phyloP scores from a whole-genome alignment of 1,140 invertebrate species.

The Ooceraea biroi region DNA sequence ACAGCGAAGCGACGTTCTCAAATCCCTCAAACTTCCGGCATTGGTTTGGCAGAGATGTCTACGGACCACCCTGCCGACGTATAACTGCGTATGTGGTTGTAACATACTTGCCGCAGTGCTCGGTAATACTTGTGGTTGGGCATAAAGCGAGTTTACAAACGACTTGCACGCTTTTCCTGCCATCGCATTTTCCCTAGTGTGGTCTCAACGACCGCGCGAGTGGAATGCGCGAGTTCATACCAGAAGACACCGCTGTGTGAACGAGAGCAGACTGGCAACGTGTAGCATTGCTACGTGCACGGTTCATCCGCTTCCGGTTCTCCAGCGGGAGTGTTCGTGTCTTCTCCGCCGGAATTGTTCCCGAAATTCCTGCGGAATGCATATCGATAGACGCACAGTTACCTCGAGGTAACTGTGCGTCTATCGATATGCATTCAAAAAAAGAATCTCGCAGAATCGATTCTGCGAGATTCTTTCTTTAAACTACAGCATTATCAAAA shows the following conservation, averaged over 20 bases:
- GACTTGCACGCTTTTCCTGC: slow-evolving; percentile 64
- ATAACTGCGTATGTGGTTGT: slow-evolving; percentile 70
- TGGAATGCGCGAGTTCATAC: slow-evolving; percentile 39
- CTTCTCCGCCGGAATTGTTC: slow-evolving; percentile 3
- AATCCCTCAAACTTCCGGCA: slow-evolving; percentile 55
- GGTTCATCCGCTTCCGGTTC: slow-evolving; percentile 10
- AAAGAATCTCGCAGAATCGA: too few species aligned
- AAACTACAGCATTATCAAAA: too few species aligned
- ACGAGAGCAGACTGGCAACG: slow-evolving; percentile 56
- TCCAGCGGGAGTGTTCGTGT: background rate
- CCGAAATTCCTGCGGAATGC: slow-evolving; percentile 30
- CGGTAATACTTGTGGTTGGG: slow-evolving; percentile 68
- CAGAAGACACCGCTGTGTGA: slow-evolving; percentile 47
- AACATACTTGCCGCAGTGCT: slow-evolving; percentile 56
- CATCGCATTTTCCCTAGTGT: slow-evolving; percentile 35
- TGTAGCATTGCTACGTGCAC: slow-evolving; percentile 43
- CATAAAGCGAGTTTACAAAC: slow-evolving; percentile 73
- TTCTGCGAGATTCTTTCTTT: background rate
- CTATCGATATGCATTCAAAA: too few species aligned
- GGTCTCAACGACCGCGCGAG: slow-evolving; percentile 50
- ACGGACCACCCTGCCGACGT: slow-evolving; percentile 40
- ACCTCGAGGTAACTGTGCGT: too few species aligned
- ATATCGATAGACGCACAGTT: background rate
- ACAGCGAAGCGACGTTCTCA: background rate
- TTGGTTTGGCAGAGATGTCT: slow-evolving; percentile 40